A percentile compares a stretch with the other conserved stretches of the same genome.
phyloP scores from a whole-genome alignment of 2,888 invertebrate genomes.

The Lampropteryx suffumata region DNA sequence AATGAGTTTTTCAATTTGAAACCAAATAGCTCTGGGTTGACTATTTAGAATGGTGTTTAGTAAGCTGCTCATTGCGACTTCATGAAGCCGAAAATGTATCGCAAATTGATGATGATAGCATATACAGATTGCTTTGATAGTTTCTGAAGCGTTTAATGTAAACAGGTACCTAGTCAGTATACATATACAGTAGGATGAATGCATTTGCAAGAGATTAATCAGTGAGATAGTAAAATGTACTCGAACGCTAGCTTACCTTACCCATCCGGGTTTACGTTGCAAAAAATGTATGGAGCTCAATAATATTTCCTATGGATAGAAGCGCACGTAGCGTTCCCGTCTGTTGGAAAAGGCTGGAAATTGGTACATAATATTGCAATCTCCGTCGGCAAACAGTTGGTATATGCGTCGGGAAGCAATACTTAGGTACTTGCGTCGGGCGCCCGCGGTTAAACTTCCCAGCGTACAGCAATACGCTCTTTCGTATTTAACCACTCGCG shows the following conservation, averaged over 20 bases:
- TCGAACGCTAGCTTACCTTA: constrained; percentile 20
- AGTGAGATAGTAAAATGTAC: constrained; percentile 16
- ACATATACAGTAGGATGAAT: constrained; percentile 2
- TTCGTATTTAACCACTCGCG: constrained; percentile 69
- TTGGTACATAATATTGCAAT: constrained; percentile 78
- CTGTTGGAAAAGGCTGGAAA: constrained; percentile 59
- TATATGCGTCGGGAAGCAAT: constrained; percentile 66
- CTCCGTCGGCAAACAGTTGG: constrained; percentile 68
- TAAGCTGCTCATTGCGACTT: constrained; percentile 8
- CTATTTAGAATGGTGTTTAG: constrained; percentile 16
- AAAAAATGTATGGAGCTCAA: constrained; percentile 49
- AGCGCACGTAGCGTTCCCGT: constrained; percentile 49
- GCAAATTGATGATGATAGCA: constrained; percentile 3
- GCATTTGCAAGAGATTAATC: constrained; percentile 16
- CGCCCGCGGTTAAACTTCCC: constrained; percentile 68
- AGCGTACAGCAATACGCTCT: constrained; percentile 70
- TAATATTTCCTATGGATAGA: constrained; percentile 63
- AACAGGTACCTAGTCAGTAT: background rate
- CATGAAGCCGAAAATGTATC: constrained; percentile 5
- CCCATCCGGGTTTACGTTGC: constrained; percentile 30
- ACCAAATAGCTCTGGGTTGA: constrained; percentile 20
- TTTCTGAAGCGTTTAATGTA: constrained; percentile 5
- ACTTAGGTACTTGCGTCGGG: constrained; percentile 56
- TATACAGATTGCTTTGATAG: constrained; percentile 9
- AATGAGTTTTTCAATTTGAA: constrained; percentile 37